Base-by-base conservation (phyloP, 2,797 vertebrate genomes). In the Chloroceryle amazona region DNA sequence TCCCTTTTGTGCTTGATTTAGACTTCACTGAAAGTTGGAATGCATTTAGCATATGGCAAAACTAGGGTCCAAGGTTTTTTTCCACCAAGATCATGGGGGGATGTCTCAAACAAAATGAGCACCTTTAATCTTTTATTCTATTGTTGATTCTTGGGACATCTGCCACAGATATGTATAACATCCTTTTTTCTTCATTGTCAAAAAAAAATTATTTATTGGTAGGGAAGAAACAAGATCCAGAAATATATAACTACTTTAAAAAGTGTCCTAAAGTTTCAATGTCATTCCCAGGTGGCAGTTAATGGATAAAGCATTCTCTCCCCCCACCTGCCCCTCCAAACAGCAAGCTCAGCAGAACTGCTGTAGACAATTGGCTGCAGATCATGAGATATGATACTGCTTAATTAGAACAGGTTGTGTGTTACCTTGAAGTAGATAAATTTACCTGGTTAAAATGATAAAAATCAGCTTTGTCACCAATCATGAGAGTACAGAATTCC, bases 281-380 rank as follows among this genome's bases (percentile, higher is more conserved):
- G 60, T 90, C 93, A 95, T 94, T 97, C 66, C 68, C 65, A 97
- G 82, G 92, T 96, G 95, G 58, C 46, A 94, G 76, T 92, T 96
- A 97, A 97, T 95, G 89, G 93, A 80, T 52, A 96, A 96, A 95
- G 70, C 89, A 93, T 97, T 98, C 97, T 96, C 96, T 96, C 58
- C 20, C 21, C 22, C 44, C 29, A 13, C 25, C 96, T 96, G 58
- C 18, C 21, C 22, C 25, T 14, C 25, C 25, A 65, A 93, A 97
- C 91, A 91, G 90, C 86, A 96, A 94, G 51, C 80, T 97, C 96
- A 97, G 96, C 96, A 93, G 81, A 92, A 93, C 29, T 92, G 49
- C 52, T 80, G 31, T 21, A 91, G 73, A 90, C 81, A 96, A 73
- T 84, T 95, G 90, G 67, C 74, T 92, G 68, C 74, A 97, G 96